phyloP scores from a whole-genome alignment of 2,113 vertebrate genomes.

The Saguinus midas region DNA sequence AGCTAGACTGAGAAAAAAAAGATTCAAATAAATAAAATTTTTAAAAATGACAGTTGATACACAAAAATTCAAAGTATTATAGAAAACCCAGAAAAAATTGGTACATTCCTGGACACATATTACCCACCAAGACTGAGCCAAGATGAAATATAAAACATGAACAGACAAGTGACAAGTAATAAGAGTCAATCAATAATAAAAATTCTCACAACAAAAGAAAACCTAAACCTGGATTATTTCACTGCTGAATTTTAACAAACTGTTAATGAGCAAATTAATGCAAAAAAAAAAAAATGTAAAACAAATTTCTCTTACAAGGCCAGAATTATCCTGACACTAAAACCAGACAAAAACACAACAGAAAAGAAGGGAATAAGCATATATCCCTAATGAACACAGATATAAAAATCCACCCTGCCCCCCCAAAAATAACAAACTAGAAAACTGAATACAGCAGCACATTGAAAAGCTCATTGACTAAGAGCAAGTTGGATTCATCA shows the following conservation, averaged over 20 bases:
- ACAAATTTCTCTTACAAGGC: not conserved
- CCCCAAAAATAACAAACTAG: no score
- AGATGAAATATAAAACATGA: not conserved
- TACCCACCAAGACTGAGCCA: not conserved
- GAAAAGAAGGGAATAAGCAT: not conserved
- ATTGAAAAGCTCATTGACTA: not conserved
- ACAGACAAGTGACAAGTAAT: not conserved
- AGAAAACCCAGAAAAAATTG: not conserved
- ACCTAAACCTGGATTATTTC: not conserved
- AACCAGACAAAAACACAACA: not conserved
- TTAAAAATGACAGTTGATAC: not conserved
- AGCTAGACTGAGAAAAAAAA: not conserved
- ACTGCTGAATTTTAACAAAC: not conserved
- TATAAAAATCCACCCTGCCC: not conserved
- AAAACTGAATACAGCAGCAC: not conserved
- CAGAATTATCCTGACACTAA: not conserved
- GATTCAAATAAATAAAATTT: not conserved
- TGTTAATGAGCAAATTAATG: not conserved
- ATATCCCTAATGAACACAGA: not conserved
- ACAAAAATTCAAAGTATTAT: not conserved
- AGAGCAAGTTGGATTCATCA: not conserved
- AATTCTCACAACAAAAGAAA: not conserved
- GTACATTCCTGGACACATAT: not conserved
- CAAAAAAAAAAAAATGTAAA: not conserved
- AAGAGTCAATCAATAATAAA: not conserved